Conservation (phyloP, 2,888 invertebrate genomes). For the Trichogramma dendrolimi region DNA sequence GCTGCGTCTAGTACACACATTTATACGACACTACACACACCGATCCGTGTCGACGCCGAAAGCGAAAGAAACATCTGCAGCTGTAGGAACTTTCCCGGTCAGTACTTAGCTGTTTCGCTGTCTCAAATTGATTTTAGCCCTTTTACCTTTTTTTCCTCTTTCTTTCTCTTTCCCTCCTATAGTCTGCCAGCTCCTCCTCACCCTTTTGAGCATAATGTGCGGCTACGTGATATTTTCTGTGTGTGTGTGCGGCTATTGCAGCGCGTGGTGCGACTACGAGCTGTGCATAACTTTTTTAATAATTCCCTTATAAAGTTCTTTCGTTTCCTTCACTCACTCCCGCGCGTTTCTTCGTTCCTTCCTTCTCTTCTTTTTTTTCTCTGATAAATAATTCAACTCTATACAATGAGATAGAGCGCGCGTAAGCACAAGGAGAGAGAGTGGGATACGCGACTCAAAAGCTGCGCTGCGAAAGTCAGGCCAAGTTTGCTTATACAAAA, state of each 20-base stretch:
- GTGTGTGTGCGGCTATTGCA: too few species aligned
- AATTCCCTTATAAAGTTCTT: constrained; percentile 25
- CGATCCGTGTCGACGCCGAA: neutral
- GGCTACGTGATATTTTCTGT: too few species aligned
- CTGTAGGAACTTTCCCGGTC: constrained; percentile 18
- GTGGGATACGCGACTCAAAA: constrained; percentile 12
- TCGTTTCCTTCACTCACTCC: neutral
- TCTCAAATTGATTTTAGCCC: constrained; percentile 18
- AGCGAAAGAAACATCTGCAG: constrained; percentile 18
- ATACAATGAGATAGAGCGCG: neutral
- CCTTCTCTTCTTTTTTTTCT: constrained; percentile 10
- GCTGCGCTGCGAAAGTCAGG: neutral
- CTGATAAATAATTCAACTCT: constrained; percentile 27
- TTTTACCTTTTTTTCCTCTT: constrained; percentile 6
- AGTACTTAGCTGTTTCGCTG: constrained; percentile 19
- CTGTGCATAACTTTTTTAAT: constrained; percentile 24
- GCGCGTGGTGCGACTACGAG: too few species aligned
- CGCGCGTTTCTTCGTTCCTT: too few species aligned
- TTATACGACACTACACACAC: neutral
- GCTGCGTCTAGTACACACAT: neutral
- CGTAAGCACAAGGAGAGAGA: neutral
- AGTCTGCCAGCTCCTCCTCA: neutral
- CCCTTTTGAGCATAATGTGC: too few species aligned
- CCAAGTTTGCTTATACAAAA: constrained; percentile 17
- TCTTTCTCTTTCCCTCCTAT: neutral